Base-by-base conservation (phyloP, 2,888 invertebrate genomes). In the Sclerodermus sp. region DNA sequence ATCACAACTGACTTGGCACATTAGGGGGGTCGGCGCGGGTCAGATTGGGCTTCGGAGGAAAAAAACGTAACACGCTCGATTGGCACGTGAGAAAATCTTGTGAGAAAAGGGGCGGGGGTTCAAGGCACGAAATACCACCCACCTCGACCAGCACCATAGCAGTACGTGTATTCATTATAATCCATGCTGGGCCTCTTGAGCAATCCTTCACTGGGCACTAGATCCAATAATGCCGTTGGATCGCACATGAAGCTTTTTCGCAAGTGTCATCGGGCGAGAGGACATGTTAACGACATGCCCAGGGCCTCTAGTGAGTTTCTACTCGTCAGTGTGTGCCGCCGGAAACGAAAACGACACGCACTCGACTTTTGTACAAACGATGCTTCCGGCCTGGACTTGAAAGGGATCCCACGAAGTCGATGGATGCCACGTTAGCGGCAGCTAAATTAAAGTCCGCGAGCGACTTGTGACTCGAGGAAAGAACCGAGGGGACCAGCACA, bases 101-200 rank as follows among this genome's bases (percentile, higher is more conserved):
- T n/a, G n/a, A n/a, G n/a, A n/a, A n/a, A n/a, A n/a, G 23, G 23
- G 23, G 23, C 8, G 23, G 23, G 23, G 23, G 4, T 23, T 23
- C 23, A 23, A 23, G 23, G 23, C 8, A 23, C 4, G 23, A 39
- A 62, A 60, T 60, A 53, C 66, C 66, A 64, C 64, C 71, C 72
- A 75, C 75, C 76, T 73, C 74, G 73, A 66, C 73, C 73, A 63
- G 67, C 74, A 55, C 72, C 74, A 68, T 77, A 74, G 72, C 77
- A 77, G 60, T 77, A 77, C 48, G 77, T 75, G 68, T 77, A 77
- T 65, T 77, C 77, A 75, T 77, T 77, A 69, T 77, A 77, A 73
- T 77, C 77, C 74, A 76, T 76, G 65, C 66, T 68, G 51, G 76
- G 76, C 66, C 76, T 68, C 63, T 72, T 73, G 62, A 76, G 71